Base-by-base conservation (phyloP, 1,140 invertebrate species). In the Metopolophium dirhodum region DNA sequence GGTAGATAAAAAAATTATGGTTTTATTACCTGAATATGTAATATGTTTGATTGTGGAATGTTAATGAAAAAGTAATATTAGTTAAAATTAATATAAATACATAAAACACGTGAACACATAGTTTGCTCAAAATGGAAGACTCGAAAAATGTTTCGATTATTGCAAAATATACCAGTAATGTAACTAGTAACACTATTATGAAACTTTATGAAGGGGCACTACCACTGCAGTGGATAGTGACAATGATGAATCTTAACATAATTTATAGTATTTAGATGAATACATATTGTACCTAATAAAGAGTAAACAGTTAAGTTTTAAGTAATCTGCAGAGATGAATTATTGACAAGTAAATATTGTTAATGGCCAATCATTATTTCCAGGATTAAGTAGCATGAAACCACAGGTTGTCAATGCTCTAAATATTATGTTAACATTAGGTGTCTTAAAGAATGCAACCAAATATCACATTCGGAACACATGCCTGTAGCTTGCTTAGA, bases 61-160 rank as follows among this genome's bases (percentile, higher is more conserved):
- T 93, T 85, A 45, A 90, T 68, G 35, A 3, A 45, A 89, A 90
- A 61, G 41, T 61, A 61, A 89, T 37, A 89, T 86, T 86, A 86
- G n/a, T n/a, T 51, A 51, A 51, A 88, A 51, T 51, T 35, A 51
- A n/a, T 51, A 88, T 88, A n/a, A 88, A 88, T 51, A 88, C 37
- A 89, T 57, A 89, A 89, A 54, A 57, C 35, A 20, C 20, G 23
- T 93, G 91, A 93, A 93, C 91, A 93, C 91, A 93, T 93, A 51
- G 18, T 86, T 93, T 93, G 91, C 91, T 85, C 82, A 85, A 86
- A 86, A 93, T 93, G 91, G 91, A 93, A 93, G 91, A 93, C 91
- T 30, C 82, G 20, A 83, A 85, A 85, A 30, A 57, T 89, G 51
- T 57, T 57, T 89, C n/a, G 47, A 57, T 57, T 37, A 41, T 89